A percentile compares a stretch with the other conserved stretches of the same genome.
Conservation (phyloP, 2,113 vertebrate species). For the Anoplopoma fimbria region DNA sequence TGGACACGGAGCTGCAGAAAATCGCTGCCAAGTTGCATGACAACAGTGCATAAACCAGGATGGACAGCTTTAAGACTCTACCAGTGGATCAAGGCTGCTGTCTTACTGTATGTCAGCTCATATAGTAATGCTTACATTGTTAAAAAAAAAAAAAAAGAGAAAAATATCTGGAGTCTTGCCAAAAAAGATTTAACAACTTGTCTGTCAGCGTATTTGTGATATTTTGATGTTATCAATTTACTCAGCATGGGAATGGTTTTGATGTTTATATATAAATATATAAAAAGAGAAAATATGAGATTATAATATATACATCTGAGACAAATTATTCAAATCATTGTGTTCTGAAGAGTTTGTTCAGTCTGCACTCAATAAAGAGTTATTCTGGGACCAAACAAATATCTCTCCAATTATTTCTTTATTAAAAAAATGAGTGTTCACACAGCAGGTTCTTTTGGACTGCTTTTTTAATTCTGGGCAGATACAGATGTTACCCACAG, state of each 20-base stretch:
- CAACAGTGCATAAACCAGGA: slow-evolving; percentile 70
- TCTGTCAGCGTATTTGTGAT: slow-evolving; percentile 75
- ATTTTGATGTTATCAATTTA: slow-evolving; percentile 79
- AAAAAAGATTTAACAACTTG: slow-evolving; percentile 45
- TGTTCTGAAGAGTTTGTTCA: slow-evolving; percentile 80
- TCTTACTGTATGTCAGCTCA: slow-evolving; percentile 32
- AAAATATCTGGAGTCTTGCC: slow-evolving; percentile 49
- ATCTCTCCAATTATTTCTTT: slow-evolving; percentile 31
- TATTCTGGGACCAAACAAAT: slow-evolving; percentile 84
- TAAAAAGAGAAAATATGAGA: slow-evolving; percentile 58
- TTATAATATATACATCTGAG: slow-evolving; percentile 22
- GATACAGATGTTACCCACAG: slow-evolving; percentile 58
- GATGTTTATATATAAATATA: slow-evolving; percentile 58
- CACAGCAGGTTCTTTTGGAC: neutral
- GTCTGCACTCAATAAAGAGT: slow-evolving; percentile 88
- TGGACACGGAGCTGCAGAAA: slow-evolving; percentile 93
- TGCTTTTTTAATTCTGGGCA: slow-evolving; percentile 42
- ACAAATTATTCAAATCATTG: slow-evolving; percentile 65
- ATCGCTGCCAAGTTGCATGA: slow-evolving; percentile 89
- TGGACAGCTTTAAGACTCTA: slow-evolving; percentile 26
- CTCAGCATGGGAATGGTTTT: slow-evolving; percentile 86
- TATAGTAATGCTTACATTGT: slow-evolving; percentile 55
- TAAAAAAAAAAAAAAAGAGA: slow-evolving; percentile 21
- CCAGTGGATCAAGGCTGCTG: slow-evolving; percentile 8
- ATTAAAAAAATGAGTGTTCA: neutral